Conservation (phyloP, 2,113 vertebrate species). For the Bubalus kerabau region DNA sequence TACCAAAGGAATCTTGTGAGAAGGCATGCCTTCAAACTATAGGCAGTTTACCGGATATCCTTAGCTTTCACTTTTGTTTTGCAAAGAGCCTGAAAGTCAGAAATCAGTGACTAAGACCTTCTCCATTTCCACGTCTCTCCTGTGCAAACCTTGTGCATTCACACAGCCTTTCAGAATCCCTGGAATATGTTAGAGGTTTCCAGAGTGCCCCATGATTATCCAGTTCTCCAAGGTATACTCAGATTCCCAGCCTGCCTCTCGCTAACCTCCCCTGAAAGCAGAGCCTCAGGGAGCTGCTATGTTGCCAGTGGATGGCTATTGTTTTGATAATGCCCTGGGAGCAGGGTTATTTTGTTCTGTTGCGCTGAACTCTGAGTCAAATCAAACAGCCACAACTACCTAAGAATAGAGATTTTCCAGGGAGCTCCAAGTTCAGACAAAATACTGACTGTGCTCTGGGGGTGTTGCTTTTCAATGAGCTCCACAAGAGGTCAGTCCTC, state of each 20-base stretch:
- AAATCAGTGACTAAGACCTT: neutral
- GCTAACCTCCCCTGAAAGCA: neutral
- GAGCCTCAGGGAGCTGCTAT: neutral
- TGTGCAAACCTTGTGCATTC: neutral
- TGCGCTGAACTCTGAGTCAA: neutral
- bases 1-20: neutral
- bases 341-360: neutral
- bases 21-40: neutral
- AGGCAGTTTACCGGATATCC: neutral
- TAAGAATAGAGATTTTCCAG: neutral
- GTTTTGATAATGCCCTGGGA: neutral
- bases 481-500: slow-evolving; percentile 10
- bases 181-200: neutral
- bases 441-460: neutral
- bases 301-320: neutral
- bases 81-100: neutral
- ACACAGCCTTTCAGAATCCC: neutral
- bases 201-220: neutral
- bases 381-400: neutral
- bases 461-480: neutral
- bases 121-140: neutral
- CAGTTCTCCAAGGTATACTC: neutral
- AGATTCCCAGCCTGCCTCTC: neutral
- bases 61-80: neutral
- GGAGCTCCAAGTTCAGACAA: neutral